Base-by-base conservation (phyloP, 2,113 vertebrate species). In the Dissostichus mawsoni region DNA sequence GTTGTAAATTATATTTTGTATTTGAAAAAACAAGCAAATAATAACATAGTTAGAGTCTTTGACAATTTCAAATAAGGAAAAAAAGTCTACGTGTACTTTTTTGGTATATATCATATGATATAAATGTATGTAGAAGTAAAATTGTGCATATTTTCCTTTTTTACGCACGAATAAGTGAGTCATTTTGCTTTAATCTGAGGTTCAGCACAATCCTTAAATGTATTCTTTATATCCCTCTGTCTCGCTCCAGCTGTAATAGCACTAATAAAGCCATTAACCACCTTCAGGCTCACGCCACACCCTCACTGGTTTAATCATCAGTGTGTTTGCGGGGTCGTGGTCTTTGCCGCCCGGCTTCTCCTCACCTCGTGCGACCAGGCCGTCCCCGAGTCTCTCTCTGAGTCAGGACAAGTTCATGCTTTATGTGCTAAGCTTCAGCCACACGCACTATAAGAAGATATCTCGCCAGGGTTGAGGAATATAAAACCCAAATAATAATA, bases 181-280 rank as follows among this genome's bases (percentile, higher is more conserved):
- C 3, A 29, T 29, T 29, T 29, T 4, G 29, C 29, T 29, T 29
- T 56, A 69, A 68, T 61, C 70, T 56, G 18, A 64, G 72, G 73
- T 87, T 87, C 69, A 75, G 53, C 59, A 76, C 76, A 57, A 65
- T 76, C 69, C 76, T 55, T 82, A 58, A 70, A 86, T 80, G 29
- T 81, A 71, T 75, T 86, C 70, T 84, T 84, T 71, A 57, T 64
- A 44, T 70, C 68, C 65, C 71, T 83, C 79, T 80, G 84, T 33
- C 65, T 59, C 67, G 85, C 76, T 81, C 84, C 63, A 11, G 76
- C 82, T 91, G 75, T 90, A 93, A 93, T 90, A 78, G 82, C 81
- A 78, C 87, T 90, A 94, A 93, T 95, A 95, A 93, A 93, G 87
- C 82, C 69, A 93, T 94, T 94, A 94, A 87, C 87, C 83, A 88